phyloP scores from a whole-genome alignment of 2,113 vertebrate genomes.

The Macquaria australasica region DNA sequence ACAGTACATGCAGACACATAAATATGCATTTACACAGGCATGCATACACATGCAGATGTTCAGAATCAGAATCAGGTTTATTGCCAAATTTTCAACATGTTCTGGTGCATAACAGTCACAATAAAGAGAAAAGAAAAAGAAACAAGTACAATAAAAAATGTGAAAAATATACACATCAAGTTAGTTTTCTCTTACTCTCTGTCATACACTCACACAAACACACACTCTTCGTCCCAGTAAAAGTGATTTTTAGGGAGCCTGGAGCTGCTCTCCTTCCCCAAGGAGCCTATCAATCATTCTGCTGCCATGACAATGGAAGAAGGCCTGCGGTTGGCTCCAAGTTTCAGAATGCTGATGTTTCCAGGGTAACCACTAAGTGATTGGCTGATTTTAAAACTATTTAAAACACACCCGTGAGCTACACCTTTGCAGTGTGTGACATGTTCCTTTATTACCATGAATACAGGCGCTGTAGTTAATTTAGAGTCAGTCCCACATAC shows the following conservation, averaged over 20 bases:
- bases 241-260: conserved; percentile 13
- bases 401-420: background rate
- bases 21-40: background rate
- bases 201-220: background rate
- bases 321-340: background rate
- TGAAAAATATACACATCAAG: too few relatives aligned
- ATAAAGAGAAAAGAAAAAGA: too few relatives aligned
- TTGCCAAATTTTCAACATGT: too few relatives aligned
- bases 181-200: background rate
- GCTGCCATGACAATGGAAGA: conserved; percentile 31
- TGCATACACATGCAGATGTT: background rate
- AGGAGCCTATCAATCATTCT: conserved; percentile 50
- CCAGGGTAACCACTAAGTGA: background rate
- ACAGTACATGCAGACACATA: conserved; percentile 19
- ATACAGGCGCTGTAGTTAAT: background rate
- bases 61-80: too few relatives aligned
- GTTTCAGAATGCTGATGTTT: background rate
- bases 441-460: background rate
- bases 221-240: background rate
- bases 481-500: background rate
- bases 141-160: too few relatives aligned
- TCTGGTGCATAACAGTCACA: too few relatives aligned
- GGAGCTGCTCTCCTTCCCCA: conserved; percentile 1
- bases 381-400: background rate
- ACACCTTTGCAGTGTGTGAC: background rate